Conservation (phyloP, 2,113 vertebrate species). For the Trachemys scripta region DNA sequence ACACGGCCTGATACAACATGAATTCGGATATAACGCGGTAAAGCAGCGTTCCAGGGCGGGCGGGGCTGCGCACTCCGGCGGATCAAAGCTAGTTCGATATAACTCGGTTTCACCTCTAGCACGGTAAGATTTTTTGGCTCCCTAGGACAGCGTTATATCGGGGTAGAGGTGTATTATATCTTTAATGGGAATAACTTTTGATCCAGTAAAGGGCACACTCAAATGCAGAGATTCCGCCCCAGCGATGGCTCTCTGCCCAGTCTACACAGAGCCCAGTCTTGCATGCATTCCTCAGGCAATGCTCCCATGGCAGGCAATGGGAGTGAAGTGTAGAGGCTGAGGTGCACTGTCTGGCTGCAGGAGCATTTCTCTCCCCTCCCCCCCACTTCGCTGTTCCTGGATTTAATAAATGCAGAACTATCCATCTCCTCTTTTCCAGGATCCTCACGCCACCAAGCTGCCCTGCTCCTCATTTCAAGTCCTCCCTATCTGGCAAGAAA, state of each 20-base stretch:
- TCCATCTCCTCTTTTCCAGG: conserved; percentile 10
- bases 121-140: too few relatives aligned
- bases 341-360: conserved; percentile 12
- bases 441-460: conserved; percentile 42
- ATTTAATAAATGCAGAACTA: conserved; percentile 70
- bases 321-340: background rate
- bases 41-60: too few relatives aligned
- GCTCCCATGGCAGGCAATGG: background rate
- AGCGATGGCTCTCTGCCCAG: background rate
- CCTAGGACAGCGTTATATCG: too few relatives aligned
- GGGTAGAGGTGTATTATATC: background rate
- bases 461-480: conserved; percentile 42
- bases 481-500: conserved; percentile 53
- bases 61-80: too few relatives aligned
- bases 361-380: conserved; percentile 55
- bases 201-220: background rate
- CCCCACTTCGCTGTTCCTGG: conserved; percentile 43
- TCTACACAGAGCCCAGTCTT: background rate
- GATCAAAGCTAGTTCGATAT: too few relatives aligned
- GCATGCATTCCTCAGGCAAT: background rate
- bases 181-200: background rate
- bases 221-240: background rate
- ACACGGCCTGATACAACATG: too few relatives aligned
- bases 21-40: too few relatives aligned
- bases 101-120: too few relatives aligned